These are phyloP conservation scores for Silurus glanis DNA, from an alignment of 2,113 vertebrate species.

Conservation along the genomic window DNA sequence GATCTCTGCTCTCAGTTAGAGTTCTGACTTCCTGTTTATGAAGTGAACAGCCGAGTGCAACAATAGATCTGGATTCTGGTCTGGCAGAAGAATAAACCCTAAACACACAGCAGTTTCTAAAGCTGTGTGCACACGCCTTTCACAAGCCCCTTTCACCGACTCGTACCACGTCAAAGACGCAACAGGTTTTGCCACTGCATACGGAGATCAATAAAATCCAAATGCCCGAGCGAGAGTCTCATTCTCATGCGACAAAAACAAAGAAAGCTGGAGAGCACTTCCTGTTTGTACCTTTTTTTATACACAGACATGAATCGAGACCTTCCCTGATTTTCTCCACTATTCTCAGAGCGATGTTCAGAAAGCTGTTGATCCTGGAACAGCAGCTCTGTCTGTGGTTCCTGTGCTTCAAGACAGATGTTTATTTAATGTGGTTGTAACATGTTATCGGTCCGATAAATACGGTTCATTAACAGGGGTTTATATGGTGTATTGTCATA, in stretches of 20 bases:
- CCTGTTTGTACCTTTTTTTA: not conserved
- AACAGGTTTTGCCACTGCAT: not conserved
- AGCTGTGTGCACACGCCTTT: not conserved
- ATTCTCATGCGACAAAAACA: not conserved
- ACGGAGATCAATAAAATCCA: not conserved
- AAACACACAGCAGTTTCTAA: constrained; percentile 8
- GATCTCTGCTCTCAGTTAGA: constrained; percentile 44
- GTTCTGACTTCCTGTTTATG: constrained; percentile 53
- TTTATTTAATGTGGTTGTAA: not conserved
- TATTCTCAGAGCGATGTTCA: not conserved
- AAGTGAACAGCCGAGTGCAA: constrained; percentile 46
- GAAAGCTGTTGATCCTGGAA: not conserved
- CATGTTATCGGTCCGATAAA: not conserved
- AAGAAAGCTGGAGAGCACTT: not conserved
- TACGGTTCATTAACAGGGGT: not conserved
- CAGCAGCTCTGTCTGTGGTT: not conserved
- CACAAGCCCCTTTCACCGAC: not conserved
- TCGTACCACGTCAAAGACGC: not conserved
- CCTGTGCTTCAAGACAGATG: not conserved
- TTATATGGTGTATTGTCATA: not conserved
- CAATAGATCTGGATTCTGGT: constrained; percentile 48
- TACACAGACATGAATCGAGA: not conserved
- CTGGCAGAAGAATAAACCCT: constrained; percentile 26
- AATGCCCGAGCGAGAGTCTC: not conserved
- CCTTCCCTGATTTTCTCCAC: not conserved